Evolutionary conservation across 2,888 invertebrate genomes (phyloP), one percentile per base, ranked within the genome.

Genomic region (Tetrapedia diversipes): DNA sequence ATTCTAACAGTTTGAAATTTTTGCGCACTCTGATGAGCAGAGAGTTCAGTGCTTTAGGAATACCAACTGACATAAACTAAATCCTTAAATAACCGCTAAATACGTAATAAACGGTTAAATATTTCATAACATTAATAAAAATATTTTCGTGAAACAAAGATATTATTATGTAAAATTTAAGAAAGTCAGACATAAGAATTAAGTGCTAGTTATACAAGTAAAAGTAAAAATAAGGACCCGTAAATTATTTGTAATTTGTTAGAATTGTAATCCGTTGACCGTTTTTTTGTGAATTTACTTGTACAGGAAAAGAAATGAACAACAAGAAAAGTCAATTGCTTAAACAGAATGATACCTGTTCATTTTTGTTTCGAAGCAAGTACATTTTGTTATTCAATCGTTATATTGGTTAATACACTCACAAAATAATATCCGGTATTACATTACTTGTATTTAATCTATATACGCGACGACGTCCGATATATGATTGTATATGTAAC

Each of bases 61-160:
- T n/a, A n/a, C n/a, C n/a, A n/a, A n/a, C n/a, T n/a, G n/a, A n/a
- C n/a, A n/a, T n/a, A n/a, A n/a, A n/a, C n/a, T n/a, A n/a, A n/a
- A n/a, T n/a, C n/a, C n/a, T n/a, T n/a, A n/a, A n/a, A n/a, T n/a
- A n/a, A n/a, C n/a, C n/a, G n/a, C n/a, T n/a, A n/a, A n/a, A n/a
- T n/a, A n/a, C n/a, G n/a, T n/a, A n/a, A n/a, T n/a, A n/a, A 27
- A 59, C 54, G 57, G 53, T 76, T 64, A 61, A 79, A 68, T 61
- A 70, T 66, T 64, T 69, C 60, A 49, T 61, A 65, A 75, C 73
- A 80, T 67, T 67, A 72, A 72, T 80, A 82, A 80, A 80, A 80
- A 82, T 77, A 80, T 80, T 77, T 80, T 37, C 51, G 39, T 49
- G 34, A 41, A 53, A 63, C 64, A 54, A 59, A 51, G 4, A 49